Conservation (phyloP, 2,888 invertebrate species). For the Monopis laevigella region DNA sequence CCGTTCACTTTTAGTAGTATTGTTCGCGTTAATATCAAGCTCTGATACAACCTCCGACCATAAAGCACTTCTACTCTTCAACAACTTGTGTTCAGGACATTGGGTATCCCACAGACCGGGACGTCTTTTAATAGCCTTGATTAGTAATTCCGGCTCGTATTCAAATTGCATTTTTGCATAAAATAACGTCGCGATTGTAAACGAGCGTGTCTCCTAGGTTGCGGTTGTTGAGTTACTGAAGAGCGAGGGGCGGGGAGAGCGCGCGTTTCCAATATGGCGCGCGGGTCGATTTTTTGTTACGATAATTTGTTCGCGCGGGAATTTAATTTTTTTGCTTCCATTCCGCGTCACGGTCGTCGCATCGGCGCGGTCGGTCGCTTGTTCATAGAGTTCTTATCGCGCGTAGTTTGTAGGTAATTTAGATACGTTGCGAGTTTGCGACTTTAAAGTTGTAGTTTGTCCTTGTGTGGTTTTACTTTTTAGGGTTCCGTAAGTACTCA, state of each 20-base stretch:
- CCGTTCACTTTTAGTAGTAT: constrained; percentile 48
- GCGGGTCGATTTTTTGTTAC: too few species aligned
- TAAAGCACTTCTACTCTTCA: constrained; percentile 30
- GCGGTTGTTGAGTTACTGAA: constrained; percentile 53
- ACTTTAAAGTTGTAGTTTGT: too few species aligned
- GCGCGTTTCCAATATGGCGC: constrained; percentile 53
- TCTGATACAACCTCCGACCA: constrained; percentile 51
- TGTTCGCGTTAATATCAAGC: constrained; percentile 38
- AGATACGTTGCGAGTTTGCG: neutral
- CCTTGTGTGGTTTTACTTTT: too few species aligned
- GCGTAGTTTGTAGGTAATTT: neutral
- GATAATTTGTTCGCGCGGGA: too few species aligned
- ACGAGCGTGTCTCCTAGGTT: constrained; percentile 31
- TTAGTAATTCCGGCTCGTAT: constrained; percentile 52
- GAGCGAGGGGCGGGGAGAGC: constrained; percentile 37
- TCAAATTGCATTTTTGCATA: constrained; percentile 41
- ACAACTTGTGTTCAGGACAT: constrained; percentile 40
- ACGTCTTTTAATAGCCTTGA: constrained; percentile 48
- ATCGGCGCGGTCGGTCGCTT: neutral
- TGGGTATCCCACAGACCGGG: constrained; percentile 55
- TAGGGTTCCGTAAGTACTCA: too few species aligned
- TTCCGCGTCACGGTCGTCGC: neutral
- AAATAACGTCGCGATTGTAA: constrained; percentile 3
- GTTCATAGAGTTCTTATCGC: neutral
- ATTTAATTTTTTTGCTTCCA: too few species aligned